These are phyloP conservation scores for Opisthograptis luteolata DNA, from an alignment of 2,888 invertebrate species.

Conservation along the genomic window DNA sequence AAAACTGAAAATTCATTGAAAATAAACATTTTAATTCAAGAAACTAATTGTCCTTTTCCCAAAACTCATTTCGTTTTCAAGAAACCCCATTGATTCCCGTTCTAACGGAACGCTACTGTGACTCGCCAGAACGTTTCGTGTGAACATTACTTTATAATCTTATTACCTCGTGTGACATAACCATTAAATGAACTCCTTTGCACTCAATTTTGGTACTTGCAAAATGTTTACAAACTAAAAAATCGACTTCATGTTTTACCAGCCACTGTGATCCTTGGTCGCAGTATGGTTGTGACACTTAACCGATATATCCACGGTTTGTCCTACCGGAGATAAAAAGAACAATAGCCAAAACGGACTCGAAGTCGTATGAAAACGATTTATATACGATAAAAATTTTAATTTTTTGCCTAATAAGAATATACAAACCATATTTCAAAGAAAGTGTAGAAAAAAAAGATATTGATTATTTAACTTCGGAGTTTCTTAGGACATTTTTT, in stretches of 20 bases:
- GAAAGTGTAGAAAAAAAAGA: too few species aligned
- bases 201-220: conserved; percentile 10
- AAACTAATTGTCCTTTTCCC: conserved; percentile 7
- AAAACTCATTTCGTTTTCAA: conserved; percentile 4
- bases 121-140: background rate
- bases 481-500: background rate
- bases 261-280: background rate
- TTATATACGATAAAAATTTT: too few species aligned
- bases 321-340: too few species aligned
- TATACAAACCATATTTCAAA: too few species aligned
- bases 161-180: conserved; percentile 28
- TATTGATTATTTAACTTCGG: too few species aligned
- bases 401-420: too few species aligned
- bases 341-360: too few species aligned
- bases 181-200: conserved; percentile 24
- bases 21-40: conserved; percentile 2
- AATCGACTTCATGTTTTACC: background rate
- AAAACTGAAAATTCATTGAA: conserved; percentile 2
- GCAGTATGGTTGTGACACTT: background rate
- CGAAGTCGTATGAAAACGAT: too few species aligned
- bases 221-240: background rate
- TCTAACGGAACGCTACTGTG: conserved; percentile 12
- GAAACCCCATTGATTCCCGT: conserved; percentile 17
- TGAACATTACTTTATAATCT: conserved; percentile 31
- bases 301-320: too few species aligned